Conservation (phyloP, 2,113 vertebrate genomes). For the Cyanoramphus novaezelandiae region DNA sequence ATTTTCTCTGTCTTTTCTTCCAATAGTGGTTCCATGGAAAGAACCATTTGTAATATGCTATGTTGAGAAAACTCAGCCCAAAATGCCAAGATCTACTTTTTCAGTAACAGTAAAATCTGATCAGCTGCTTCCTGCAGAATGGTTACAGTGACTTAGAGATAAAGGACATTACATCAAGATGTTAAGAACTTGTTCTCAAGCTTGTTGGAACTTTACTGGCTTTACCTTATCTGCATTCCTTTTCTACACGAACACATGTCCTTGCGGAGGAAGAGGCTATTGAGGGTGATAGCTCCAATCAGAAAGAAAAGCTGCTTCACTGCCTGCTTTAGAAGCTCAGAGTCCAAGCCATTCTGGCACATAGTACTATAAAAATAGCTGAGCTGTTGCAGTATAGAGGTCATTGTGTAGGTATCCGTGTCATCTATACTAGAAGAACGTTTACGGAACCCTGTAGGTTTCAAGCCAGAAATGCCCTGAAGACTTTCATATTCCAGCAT, state of each 20-base stretch:
- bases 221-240: constrained; percentile 98
- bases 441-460: constrained; percentile 93
- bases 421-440: constrained; percentile 90
- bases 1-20: not conserved
- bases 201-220: not conserved
- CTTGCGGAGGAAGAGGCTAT: constrained; percentile 95
- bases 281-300: constrained; percentile 86
- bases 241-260: constrained; percentile 98
- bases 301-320: constrained; percentile 92
- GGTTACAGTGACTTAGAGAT: not conserved
- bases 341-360: constrained; percentile 90
- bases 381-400: constrained; percentile 89
- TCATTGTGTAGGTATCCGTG: constrained; percentile 85
- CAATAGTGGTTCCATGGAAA: not conserved
- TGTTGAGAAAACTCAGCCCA: not conserved
- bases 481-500: constrained; percentile 97
- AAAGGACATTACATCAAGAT: not conserved
- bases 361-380: constrained; percentile 87
- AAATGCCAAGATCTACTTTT: not conserved
- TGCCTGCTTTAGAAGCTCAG: constrained; percentile 83
- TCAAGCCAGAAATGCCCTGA: constrained; percentile 94
- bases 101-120: not conserved
- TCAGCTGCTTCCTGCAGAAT: not conserved
- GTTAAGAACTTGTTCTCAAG: not conserved
- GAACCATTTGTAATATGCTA: not conserved